Evolutionary conservation across 1,140 invertebrate species (phyloP).

Genomic region (Rhopalosiphum padi): DNA sequence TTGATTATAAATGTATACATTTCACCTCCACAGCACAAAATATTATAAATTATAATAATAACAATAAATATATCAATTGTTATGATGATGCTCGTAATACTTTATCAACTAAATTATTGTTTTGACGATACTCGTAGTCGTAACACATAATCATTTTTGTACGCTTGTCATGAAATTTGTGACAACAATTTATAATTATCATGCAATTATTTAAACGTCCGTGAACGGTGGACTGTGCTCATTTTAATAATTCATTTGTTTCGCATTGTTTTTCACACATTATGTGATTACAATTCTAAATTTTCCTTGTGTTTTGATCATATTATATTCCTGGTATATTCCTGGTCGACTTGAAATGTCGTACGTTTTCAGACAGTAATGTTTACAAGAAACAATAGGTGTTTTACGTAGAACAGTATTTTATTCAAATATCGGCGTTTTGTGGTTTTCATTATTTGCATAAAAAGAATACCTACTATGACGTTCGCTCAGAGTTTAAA

Average conservation of each 20-base stretch:
- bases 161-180: background rate
- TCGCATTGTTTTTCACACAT: background rate
- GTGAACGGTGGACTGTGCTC: background rate
- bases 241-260: background rate
- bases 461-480: background rate
- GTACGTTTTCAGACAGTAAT: background rate
- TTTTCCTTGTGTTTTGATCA: background rate
- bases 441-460: background rate
- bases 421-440: background rate
- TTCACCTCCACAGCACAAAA: background rate
- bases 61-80: background rate
- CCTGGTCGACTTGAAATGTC: background rate
- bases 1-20: too few species aligned
- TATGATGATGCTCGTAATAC: background rate
- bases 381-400: background rate
- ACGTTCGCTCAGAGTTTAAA: background rate
- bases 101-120: too few species aligned
- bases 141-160: too few species aligned
- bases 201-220: background rate
- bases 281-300: background rate
- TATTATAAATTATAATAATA: background rate
- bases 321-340: background rate
- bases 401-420: background rate
- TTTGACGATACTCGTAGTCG: too few species aligned
- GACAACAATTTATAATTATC: background rate